Conservation (phyloP, 2,888 invertebrate genomes). For the Xanthorhoe designata region DNA sequence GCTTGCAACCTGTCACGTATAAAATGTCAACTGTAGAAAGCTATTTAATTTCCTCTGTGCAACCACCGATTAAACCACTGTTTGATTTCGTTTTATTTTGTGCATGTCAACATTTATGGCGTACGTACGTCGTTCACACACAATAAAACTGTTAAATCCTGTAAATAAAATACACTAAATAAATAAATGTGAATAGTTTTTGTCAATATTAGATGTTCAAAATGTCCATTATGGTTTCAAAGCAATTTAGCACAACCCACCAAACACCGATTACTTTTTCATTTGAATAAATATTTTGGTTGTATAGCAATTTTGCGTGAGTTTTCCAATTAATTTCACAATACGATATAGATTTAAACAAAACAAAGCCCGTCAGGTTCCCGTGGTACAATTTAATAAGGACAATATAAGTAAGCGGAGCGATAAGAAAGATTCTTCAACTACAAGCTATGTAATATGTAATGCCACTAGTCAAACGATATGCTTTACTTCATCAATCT, state of each 20-base stretch:
- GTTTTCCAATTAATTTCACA: conserved; percentile 12
- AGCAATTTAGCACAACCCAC: neutral
- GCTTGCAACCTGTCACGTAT: too few species aligned
- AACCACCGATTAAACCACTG: too few species aligned
- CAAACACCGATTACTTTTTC: conserved; percentile 4
- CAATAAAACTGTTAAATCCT: too few species aligned
- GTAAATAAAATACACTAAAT: neutral
- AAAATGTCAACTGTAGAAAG: too few species aligned
- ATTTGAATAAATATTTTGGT: conserved; percentile 3
- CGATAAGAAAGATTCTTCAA: neutral
- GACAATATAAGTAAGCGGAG: neutral
- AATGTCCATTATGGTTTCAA: neutral
- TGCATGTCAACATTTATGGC: too few species aligned
- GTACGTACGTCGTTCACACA: too few species aligned
- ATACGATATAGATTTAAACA: conserved; percentile 4
- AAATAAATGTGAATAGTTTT: neutral
- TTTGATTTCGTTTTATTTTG: neutral
- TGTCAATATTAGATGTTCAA: neutral
- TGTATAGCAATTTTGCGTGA: conserved; percentile 1
- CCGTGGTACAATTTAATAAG: conserved; percentile 1
- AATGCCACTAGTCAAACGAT: too few species aligned
- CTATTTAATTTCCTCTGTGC: too few species aligned
- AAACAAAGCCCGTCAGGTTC: conserved; percentile 3
- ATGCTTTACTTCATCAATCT: too few species aligned
- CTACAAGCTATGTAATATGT: too few species aligned